Conservation (phyloP, 2,113 vertebrate genomes). For the Ptilorrhoa leucosticta region DNA sequence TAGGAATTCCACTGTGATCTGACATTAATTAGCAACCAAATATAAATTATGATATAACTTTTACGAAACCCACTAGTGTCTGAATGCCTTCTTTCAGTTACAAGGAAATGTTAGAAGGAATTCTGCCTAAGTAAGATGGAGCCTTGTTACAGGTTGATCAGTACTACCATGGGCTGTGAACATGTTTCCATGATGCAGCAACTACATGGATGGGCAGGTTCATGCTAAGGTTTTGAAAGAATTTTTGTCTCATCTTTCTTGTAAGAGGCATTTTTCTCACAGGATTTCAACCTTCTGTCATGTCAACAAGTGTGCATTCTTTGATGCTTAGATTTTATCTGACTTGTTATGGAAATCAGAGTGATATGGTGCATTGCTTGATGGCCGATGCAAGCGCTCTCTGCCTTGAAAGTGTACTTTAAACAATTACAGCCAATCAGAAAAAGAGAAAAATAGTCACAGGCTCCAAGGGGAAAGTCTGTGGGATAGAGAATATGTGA, state of each 20-base stretch:
- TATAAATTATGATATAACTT: slow-evolving; percentile 57
- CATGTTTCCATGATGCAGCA: neutral
- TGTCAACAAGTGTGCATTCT: slow-evolving; percentile 35
- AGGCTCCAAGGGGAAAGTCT: slow-evolving; percentile 8
- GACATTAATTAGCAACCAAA: slow-evolving; percentile 66
- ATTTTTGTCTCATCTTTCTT: neutral
- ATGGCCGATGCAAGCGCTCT: slow-evolving; percentile 1
- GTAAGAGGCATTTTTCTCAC: slow-evolving; percentile 36
- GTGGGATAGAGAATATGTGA: neutral
- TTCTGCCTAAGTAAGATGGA: neutral
- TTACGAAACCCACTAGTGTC: neutral
- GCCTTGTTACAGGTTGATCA: neutral
- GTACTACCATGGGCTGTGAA: neutral
- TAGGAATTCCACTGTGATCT: slow-evolving; percentile 65
- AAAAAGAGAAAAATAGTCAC: slow-evolving; percentile 5
- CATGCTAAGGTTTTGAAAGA: neutral
- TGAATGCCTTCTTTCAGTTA: slow-evolving; percentile 31
- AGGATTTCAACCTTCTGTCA: slow-evolving; percentile 21
- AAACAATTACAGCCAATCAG: slow-evolving; percentile 9
- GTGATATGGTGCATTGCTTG: slow-evolving; percentile 12
- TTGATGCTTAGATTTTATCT: slow-evolving; percentile 18
- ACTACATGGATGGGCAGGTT: neutral
- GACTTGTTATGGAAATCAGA: slow-evolving; percentile 54
- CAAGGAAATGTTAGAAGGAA: neutral
- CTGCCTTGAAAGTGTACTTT: slow-evolving; percentile 32